These are phyloP conservation scores for Oophaga sylvatica DNA, from an alignment of 2,797 vertebrate species.

Conservation along the genomic window DNA sequence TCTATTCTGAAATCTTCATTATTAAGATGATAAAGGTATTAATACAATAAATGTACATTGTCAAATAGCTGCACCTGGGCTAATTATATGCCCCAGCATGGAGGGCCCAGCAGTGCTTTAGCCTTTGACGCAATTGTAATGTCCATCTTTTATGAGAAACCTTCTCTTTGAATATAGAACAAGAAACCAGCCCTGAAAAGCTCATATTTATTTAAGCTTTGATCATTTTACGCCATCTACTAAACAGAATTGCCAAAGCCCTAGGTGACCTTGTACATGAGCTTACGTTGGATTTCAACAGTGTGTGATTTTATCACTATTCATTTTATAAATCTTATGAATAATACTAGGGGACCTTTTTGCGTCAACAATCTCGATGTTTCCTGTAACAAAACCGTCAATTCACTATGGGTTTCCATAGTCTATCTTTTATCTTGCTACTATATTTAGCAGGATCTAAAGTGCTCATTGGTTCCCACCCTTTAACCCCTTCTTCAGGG, in stretches of 20 bases:
- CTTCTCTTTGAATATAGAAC: not conserved
- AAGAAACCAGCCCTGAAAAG: not conserved
- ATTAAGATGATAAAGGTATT: slow-evolving; percentile 31
- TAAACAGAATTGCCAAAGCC: not conserved
- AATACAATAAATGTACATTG: slow-evolving; percentile 20
- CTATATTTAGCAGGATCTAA: too few relatives aligned
- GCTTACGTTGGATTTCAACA: not conserved
- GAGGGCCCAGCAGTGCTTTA: not conserved
- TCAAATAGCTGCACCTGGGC: slow-evolving; percentile 11
- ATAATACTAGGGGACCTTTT: too few relatives aligned
- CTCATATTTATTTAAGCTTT: not conserved
- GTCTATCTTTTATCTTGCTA: too few relatives aligned
- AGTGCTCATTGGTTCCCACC: too few relatives aligned
- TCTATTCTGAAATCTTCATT: slow-evolving; percentile 20
- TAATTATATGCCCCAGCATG: slow-evolving; percentile 10
- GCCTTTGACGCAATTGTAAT: not conserved
- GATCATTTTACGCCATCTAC: not conserved
- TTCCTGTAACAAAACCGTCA: too few relatives aligned
- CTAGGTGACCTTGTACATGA: not conserved
- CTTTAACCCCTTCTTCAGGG: too few relatives aligned
- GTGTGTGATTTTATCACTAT: not conserved
- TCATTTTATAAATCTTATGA: too few relatives aligned
- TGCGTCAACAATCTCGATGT: too few relatives aligned
- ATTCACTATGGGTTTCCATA: too few relatives aligned
- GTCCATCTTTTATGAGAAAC: slow-evolving; percentile 10